Evolutionary conservation across 1,140 invertebrate species (phyloP).

Genomic region (Mycetomoellerius zeteki): DNA sequence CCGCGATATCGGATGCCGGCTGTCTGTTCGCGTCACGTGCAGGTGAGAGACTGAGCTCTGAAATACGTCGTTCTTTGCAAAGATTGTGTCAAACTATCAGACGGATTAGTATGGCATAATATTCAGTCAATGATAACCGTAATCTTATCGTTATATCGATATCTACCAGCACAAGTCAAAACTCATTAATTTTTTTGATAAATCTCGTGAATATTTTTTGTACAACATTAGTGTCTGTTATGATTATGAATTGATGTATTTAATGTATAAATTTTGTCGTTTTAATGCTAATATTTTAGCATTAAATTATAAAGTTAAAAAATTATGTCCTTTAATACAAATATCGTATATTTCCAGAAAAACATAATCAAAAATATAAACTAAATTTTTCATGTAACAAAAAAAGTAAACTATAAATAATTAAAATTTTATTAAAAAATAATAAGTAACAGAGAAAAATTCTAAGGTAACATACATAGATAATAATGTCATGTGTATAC

Average conservation of each 20-base stretch:
- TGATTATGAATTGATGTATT: background rate
- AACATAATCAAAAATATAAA: background rate
- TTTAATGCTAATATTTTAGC: background rate
- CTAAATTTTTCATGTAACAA: background rate
- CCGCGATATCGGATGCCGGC: slow-evolving; percentile 11
- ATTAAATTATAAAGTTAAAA: background rate
- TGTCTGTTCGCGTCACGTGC: slow-evolving; percentile 49
- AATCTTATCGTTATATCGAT: slow-evolving; percentile 66
- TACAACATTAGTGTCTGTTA: background rate
- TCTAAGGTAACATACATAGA: background rate
- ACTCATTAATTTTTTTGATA: slow-evolving; percentile 15
- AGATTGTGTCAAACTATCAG: slow-evolving; percentile 32
- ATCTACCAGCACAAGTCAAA: background rate
- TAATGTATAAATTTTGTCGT: background rate
- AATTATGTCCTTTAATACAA: background rate
- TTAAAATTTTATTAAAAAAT: slow-evolving; percentile 5
- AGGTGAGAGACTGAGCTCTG: slow-evolving; percentile 70
- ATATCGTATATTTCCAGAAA: background rate
- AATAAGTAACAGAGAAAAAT: background rate
- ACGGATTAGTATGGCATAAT: background rate
- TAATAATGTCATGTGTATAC: background rate
- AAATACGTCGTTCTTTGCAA: slow-evolving; percentile 53
- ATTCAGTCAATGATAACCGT: slow-evolving; percentile 9
- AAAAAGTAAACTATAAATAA: background rate
- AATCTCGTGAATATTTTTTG: background rate